phyloP scores from a whole-genome alignment of 1,140 invertebrate species.

The Brachionus asplanchnoidis region DNA sequence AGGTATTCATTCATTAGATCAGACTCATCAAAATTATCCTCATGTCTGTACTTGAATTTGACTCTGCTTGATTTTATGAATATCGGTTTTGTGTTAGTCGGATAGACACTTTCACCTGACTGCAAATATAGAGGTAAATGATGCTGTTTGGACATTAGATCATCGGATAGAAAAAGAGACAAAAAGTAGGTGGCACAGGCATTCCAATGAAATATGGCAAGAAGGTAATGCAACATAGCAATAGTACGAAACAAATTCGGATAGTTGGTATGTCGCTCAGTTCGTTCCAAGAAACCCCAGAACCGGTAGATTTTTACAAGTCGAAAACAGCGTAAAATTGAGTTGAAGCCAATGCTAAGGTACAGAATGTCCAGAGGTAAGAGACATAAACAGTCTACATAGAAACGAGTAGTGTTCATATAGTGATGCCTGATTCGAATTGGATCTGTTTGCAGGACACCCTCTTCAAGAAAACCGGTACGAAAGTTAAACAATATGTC shows the following conservation, averaged over 20 bases:
- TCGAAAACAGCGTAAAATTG: constrained; percentile 88
- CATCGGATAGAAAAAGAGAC: constrained; percentile 25
- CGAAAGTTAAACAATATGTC: constrained; percentile 95
- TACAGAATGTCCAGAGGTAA: constrained; percentile 95
- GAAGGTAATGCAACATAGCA: constrained; percentile 86
- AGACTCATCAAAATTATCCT: background rate
- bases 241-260: constrained; percentile 89
- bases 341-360: constrained; percentile 94
- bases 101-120: background rate
- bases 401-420: constrained; percentile 96
- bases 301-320: constrained; percentile 96
- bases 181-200: constrained; percentile 87
- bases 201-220: constrained; percentile 99
- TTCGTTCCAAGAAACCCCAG: constrained; percentile 96
- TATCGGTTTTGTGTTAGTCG: background rate
- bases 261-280: constrained; percentile 95
- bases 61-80: background rate
- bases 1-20: constrained; percentile 67
- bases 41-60: background rate
- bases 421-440: constrained; percentile 88
- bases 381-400: constrained; percentile 95
- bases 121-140: background rate
- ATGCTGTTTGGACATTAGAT: constrained; percentile 14
- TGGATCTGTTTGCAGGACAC: constrained; percentile 89
- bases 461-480: constrained; percentile 90